Evolutionary conservation across 1,140 invertebrate species (phyloP).

Genomic region (Muscidifurax raptorellus): DNA sequence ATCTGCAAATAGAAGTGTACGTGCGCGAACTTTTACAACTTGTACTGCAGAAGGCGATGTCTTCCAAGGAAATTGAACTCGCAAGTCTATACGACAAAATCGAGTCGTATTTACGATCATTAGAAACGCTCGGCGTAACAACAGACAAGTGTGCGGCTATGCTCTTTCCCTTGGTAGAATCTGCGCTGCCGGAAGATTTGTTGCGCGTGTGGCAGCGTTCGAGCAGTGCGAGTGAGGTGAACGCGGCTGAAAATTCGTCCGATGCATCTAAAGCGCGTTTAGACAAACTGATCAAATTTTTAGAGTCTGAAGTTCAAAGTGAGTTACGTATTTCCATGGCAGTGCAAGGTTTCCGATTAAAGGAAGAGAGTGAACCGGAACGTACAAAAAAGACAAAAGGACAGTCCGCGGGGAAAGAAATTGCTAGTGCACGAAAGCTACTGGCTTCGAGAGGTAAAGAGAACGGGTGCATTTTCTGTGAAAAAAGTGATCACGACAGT

Average conservation of each 20-base stretch:
- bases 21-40: constrained; percentile 29
- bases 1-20: constrained; percentile 2
- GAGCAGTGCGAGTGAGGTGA: neutral
- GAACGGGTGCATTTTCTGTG: neutral
- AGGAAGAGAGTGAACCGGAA: neutral
- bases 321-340: neutral
- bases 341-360: neutral
- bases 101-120: neutral
- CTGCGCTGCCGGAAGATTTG: constrained; percentile 10
- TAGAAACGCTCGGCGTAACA: constrained; percentile 33
- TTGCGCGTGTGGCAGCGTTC: constrained; percentile 24
- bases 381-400: neutral
- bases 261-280: neutral
- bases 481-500: neutral
- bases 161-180: constrained; percentile 29
- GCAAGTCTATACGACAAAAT: neutral
- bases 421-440: neutral
- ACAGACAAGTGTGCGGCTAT: constrained; percentile 53
- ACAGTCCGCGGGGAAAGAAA: neutral
- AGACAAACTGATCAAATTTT: neutral
- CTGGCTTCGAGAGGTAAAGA: neutral
- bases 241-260: neutral
- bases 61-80: neutral
- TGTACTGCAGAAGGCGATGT: constrained; percentile 32
- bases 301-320: neutral